Evolutionary conservation across 2,888 invertebrate genomes (phyloP).

Genomic region (Troglohyphantes excavatus): DNA sequence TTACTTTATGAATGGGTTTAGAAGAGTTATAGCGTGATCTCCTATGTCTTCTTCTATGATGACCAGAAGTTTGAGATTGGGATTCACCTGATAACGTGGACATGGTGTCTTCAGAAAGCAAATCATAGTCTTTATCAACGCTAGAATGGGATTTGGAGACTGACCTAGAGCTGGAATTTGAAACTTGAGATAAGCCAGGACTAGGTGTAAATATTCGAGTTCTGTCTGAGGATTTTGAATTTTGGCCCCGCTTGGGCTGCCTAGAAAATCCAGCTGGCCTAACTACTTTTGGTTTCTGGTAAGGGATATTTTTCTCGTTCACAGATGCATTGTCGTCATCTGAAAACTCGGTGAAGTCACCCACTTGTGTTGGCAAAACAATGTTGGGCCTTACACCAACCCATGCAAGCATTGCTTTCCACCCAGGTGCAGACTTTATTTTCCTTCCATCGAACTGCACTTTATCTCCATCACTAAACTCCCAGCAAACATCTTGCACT

Average conservation of each 20-base stretch:
- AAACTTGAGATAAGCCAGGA: not conserved
- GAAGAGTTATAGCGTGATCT: not conserved
- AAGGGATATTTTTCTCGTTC: not conserved
- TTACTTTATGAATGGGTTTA: not conserved
- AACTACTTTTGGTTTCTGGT: not conserved
- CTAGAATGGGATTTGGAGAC: not conserved
- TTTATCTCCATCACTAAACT: conserved; percentile 65
- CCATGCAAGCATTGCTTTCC: conserved; percentile 68
- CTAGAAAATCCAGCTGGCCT: not conserved
- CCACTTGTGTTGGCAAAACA: conserved; percentile 28
- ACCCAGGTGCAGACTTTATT: conserved; percentile 56
- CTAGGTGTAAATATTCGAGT: not conserved
- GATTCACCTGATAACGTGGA: not conserved
- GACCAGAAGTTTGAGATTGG: not conserved
- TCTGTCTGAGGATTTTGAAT: conserved; percentile 17
- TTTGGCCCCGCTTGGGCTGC: not conserved
- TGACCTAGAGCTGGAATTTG: conserved; percentile 5
- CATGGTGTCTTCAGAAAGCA: not conserved
- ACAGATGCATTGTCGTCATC: conserved; percentile 25
- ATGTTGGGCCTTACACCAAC: conserved; percentile 61
- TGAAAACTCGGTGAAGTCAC: conserved; percentile 42
- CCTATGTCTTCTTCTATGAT: not conserved
- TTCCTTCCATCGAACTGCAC: conserved; percentile 54
- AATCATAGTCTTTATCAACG: not conserved
- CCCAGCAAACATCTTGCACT: conserved; percentile 61